A percentile compares a stretch with the other conserved stretches of the same genome.
These are phyloP conservation scores for Chrysogorgia sp. DNA, from an alignment of 92 coral and sea anemone species.

Conservation along the genomic window DNA sequence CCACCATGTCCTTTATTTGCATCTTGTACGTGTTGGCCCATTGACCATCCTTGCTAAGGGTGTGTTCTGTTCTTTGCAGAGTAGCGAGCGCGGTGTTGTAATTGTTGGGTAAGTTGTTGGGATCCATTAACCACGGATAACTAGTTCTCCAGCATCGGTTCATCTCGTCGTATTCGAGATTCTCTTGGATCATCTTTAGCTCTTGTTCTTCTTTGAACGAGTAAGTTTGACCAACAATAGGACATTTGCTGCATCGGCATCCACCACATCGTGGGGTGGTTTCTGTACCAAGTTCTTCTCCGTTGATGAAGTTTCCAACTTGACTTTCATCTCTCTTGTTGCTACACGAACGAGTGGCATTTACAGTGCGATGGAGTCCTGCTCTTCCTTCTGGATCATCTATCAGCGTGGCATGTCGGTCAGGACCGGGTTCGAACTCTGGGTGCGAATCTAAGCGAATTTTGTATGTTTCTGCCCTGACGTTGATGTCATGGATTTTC, in stretches of 20 bases:
- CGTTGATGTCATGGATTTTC: slow-evolving; percentile 58
- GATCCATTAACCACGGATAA: slow-evolving; percentile 69
- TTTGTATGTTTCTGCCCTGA: slow-evolving; percentile 47
- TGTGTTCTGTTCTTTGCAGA: slow-evolving; percentile 65
- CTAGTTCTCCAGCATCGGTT: slow-evolving; percentile 73
- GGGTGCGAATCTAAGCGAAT: slow-evolving; percentile 47
- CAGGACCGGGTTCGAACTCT: slow-evolving; percentile 44
- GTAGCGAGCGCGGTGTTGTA: slow-evolving; percentile 57
- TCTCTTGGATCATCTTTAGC: slow-evolving; percentile 63
- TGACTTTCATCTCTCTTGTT: slow-evolving; percentile 23
- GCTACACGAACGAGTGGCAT: background rate
- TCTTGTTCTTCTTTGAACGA: slow-evolving; percentile 74
- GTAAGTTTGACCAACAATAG: slow-evolving; percentile 65
- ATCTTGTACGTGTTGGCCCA: slow-evolving; percentile 64
- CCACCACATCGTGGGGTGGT: slow-evolving; percentile 67
- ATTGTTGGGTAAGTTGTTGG: slow-evolving; percentile 66
- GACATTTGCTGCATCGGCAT: slow-evolving; percentile 69
- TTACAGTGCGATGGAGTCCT: background rate
- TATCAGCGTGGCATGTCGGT: background rate
- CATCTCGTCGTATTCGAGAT: slow-evolving; percentile 58
- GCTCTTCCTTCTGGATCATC: background rate
- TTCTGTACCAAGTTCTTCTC: slow-evolving; percentile 67
- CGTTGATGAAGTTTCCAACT: slow-evolving; percentile 56
- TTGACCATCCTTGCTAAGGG: slow-evolving; percentile 54
- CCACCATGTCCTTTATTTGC: too few relatives aligned